Evolutionary conservation across 2,113 vertebrate genomes (phyloP), one percentile per base, ranked within the genome.

Genomic region (Hemicordylus capensis): DNA sequence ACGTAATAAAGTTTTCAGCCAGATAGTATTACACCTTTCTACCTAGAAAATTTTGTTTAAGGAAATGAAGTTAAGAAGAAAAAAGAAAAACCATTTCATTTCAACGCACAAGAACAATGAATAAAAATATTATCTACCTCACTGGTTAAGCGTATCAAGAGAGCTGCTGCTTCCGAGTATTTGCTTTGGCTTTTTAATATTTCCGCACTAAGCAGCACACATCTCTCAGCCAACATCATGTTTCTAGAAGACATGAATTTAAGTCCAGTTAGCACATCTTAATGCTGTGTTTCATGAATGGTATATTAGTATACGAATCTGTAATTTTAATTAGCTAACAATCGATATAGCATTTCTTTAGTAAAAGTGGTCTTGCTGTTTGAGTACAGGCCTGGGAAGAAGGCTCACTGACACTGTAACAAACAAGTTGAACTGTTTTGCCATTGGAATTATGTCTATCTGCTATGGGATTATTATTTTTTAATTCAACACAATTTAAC

Each of bases 171-270:
- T 22, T 99, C 99, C 3, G 98, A 99, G 76, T 98, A 99, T 93
- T 99, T 99, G 85, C 93, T 94, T 93, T 99, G 98, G 95, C 98
- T 99, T 96, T 99, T 99, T 83, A 99, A 96, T 72, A 99, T 97
- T 93, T 99, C 99, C 81, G 98, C 97, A 93, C 98, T 99, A 87
- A 99, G 96, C 72, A 99, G 93, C 85, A 98, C 98, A 93, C 98
- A 99, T 91, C 99, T 97, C 94, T 99, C 99, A 76, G 99, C 99
- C 89, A 99, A 94, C 84, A 98, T 91, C 98, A 98, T 98, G 95
- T 98, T 99, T 95, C 98, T 99, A 89, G 89, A 88, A 77, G 82
- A 90, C 82, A 90, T 76, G 46, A 92, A 85, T 88, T 48, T 73
- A 73, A 80, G n/a, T 15, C 58, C 90, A 81, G 81, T 76, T 87